A percentile compares a stretch with the other conserved stretches of the same genome.
Conservation (phyloP, 2,797 vertebrate species). For the Pseudocheirus occidentalis region DNA sequence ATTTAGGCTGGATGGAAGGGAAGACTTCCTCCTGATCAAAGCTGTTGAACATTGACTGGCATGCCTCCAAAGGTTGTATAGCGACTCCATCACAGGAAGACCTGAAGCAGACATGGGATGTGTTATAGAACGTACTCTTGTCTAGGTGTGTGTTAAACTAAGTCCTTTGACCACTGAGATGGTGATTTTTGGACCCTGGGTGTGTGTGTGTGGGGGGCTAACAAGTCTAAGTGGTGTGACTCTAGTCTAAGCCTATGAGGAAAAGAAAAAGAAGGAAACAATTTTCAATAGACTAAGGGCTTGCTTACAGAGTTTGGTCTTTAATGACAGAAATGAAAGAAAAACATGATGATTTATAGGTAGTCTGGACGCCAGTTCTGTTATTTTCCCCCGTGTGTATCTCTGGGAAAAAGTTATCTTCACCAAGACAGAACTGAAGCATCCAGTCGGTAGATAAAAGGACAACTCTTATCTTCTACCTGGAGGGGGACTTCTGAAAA, state of each 20-base stretch:
- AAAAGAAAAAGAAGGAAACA: constrained; percentile 26
- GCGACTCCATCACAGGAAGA: background rate
- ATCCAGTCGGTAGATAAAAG: constrained; percentile 79
- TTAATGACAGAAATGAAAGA: constrained; percentile 53
- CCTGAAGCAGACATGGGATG: background rate
- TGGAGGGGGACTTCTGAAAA: constrained; percentile 84
- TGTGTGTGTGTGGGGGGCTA: background rate
- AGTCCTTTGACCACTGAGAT: background rate
- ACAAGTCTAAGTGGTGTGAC: background rate
- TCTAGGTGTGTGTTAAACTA: background rate
- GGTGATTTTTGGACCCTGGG: background rate
- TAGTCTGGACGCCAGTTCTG: constrained; percentile 72
- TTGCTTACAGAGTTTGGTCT: background rate
- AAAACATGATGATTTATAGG: background rate
- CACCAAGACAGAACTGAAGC: constrained; percentile 47
- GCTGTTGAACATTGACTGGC: background rate
- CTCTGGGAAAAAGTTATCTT: constrained; percentile 58
- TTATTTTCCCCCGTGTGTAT: constrained; percentile 28
- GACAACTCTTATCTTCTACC: constrained; percentile 88
- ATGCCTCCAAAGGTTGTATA: background rate
- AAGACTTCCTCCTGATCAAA: background rate
- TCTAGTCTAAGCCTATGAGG: background rate
- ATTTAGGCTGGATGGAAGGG: background rate
- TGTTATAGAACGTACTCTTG: background rate
- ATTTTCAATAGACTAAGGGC: background rate